Percentiles rank a stretch among this genome's conserved stretches.
These are phyloP conservation scores for Oxyura jamaicensis DNA, from an alignment of 2,113 vertebrate species.

Conservation along the genomic window DNA sequence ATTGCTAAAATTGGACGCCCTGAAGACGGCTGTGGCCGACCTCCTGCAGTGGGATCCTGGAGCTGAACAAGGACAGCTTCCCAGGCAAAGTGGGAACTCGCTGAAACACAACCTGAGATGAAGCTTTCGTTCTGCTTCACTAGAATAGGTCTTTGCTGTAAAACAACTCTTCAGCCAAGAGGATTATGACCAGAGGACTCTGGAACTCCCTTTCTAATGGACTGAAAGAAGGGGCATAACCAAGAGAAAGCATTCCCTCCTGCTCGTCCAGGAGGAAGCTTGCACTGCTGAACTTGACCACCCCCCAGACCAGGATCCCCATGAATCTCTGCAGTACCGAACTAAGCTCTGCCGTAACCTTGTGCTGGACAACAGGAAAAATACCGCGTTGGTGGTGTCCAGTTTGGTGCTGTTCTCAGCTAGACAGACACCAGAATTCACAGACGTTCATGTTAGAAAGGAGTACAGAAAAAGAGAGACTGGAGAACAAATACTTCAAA, in stretches of 20 bases:
- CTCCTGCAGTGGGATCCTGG: too few relatives aligned
- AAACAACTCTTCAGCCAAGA: not conserved
- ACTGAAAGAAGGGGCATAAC: not conserved
- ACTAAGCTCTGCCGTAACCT: not conserved
- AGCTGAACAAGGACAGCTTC: too few relatives aligned
- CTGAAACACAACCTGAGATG: accelerated
- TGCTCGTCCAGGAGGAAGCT: not conserved
- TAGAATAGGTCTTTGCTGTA: not conserved
- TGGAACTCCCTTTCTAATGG: not conserved
- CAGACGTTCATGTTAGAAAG: not conserved
- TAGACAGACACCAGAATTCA: not conserved
- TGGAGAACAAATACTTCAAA: not conserved
- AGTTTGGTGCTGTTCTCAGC: not conserved
- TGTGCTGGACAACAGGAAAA: not conserved
- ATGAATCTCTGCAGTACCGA: not conserved
- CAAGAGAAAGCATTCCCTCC: not conserved
- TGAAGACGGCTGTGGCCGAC: too few relatives aligned
- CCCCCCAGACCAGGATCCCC: not conserved
- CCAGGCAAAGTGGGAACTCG: not conserved
- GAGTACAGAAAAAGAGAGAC: not conserved
- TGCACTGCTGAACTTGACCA: not conserved
- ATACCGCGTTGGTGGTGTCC: accelerated
- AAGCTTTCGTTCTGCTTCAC: not conserved
- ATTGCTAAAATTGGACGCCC: too few relatives aligned
- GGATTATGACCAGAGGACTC: not conserved